These are phyloP conservation scores for Adoxophyes honmai DNA, from an alignment of 1,140 invertebrate genomes.

Conservation along the genomic window DNA sequence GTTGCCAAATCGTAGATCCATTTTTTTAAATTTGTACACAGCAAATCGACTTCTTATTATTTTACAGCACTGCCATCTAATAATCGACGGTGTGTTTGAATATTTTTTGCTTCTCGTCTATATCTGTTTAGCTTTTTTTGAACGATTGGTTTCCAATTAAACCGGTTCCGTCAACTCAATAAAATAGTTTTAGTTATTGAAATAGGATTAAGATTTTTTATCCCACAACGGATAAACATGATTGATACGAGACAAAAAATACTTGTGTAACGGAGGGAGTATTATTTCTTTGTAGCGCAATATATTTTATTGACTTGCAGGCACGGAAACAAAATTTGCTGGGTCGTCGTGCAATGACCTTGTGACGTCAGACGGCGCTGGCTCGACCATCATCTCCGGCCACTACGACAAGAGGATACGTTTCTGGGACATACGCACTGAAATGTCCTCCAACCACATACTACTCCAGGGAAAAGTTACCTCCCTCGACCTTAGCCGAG, in stretches of 20 bases:
- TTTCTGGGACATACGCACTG: conserved; percentile 96
- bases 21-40: too few relatives aligned
- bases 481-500: conserved; percentile 94
- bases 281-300: background rate
- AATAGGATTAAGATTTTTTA: conserved; percentile 3
- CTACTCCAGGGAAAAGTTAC: conserved; percentile 95
- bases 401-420: conserved; percentile 98
- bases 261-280: background rate
- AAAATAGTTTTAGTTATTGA: conserved; percentile 10
- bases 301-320: conserved; percentile 66
- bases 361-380: conserved; percentile 91
- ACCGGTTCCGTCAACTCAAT: background rate
- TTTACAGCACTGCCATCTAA: too few relatives aligned
- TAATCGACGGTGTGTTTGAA: background rate
- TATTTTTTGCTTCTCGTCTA: conserved; percentile 3
- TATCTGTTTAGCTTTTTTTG: background rate
- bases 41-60: too few relatives aligned
- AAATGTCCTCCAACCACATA: conserved; percentile 89
- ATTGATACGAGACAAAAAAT: background rate
- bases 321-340: conserved; percentile 97
- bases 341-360: conserved; percentile 98
- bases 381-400: conserved; percentile 96
- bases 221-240: background rate
- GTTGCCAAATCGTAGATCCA: too few relatives aligned
- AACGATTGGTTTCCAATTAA: background rate